Evolutionary conservation across 2,797 vertebrate genomes (phyloP), one percentile per base, ranked within the genome.

Genomic region (Channa striata): DNA sequence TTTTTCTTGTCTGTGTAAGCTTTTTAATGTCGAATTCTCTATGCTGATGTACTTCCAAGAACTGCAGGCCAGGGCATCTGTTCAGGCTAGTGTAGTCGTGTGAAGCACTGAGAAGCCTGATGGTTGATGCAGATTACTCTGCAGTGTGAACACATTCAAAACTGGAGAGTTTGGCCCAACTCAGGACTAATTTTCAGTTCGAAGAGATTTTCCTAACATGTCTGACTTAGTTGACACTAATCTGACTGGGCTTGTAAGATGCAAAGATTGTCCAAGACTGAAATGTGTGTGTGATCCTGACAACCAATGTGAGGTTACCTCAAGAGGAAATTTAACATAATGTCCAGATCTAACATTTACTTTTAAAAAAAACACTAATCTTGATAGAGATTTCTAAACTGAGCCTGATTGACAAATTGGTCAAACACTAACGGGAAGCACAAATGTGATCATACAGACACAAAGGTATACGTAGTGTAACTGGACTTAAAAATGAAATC

Each of bases 211-310:
- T 52, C 61, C 34, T 58, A 44, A 83, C 72, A 49, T 75, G 84
- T 84, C 70, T 67, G 76, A 81, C 65, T 81, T 62, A 47, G 77
- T 72, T 61, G 0, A 37, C 49, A 13, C 17, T 23, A 21, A 11
- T 83, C 13, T 71, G 65, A 71, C 56, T 52, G 53, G 78, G 71
- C 60, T 68, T 57, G 50, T 54, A 60, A 46, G 42, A 62, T 21
- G 3, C 17, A 43, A 43, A 59, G 17, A 57, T 59, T 1, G 62
- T 30, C 42, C 16, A 40, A 43, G 36, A 39, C 48, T 58, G 42
- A 67, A 64, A 51, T 6, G 30, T 56, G 46, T 44, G 69, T 64
- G 21, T 3, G 46, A 74, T 68, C 34, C 52, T 43, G 47, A 61
- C 44, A 64, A 34, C 50, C 33, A 16, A 56, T 43, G 8, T 1